phyloP scores from a whole-genome alignment of 2,113 vertebrate species.

The Crotalus tigris region DNA sequence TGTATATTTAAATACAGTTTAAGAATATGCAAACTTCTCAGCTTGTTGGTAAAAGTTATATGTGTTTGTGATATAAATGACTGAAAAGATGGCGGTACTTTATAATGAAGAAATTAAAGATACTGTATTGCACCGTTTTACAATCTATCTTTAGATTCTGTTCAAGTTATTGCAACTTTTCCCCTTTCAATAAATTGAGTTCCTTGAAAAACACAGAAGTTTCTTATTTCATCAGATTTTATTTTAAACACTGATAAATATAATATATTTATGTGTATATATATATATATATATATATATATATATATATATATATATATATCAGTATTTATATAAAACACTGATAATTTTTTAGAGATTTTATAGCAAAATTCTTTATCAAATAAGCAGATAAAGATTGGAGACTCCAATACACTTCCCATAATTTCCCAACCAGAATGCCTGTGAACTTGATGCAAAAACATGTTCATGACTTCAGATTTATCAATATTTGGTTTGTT shows the following conservation, averaged over 20 bases:
- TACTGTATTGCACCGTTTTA: conserved; percentile 41
- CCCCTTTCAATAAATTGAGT: not conserved
- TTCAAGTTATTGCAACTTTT: conserved; percentile 5
- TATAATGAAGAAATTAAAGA: conserved; percentile 31
- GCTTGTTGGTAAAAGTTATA: conserved; percentile 28
- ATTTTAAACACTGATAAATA: not conserved
- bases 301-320: no score
- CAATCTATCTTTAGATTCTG: conserved; percentile 37
- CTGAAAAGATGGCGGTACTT: conserved; percentile 43
- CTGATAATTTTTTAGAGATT: not conserved
- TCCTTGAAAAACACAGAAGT: not conserved
- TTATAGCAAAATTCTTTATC: not conserved
- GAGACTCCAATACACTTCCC: not conserved
- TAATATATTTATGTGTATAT: no score
- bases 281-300: no score
- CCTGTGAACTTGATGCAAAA: not conserved
- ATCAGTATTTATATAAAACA: no score
- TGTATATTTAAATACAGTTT: conserved; percentile 53
- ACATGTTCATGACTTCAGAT: not conserved
- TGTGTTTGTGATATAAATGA: conserved; percentile 35
- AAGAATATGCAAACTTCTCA: conserved; percentile 36
- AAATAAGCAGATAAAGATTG: not conserved
- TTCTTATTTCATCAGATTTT: not conserved
- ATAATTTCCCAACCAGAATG: not conserved
- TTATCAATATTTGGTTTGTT: conserved; percentile 24